Percentiles rank a stretch among this genome's conserved stretches.
Conservation (phyloP, 2,888 invertebrate genomes). For the Pocota personata region DNA sequence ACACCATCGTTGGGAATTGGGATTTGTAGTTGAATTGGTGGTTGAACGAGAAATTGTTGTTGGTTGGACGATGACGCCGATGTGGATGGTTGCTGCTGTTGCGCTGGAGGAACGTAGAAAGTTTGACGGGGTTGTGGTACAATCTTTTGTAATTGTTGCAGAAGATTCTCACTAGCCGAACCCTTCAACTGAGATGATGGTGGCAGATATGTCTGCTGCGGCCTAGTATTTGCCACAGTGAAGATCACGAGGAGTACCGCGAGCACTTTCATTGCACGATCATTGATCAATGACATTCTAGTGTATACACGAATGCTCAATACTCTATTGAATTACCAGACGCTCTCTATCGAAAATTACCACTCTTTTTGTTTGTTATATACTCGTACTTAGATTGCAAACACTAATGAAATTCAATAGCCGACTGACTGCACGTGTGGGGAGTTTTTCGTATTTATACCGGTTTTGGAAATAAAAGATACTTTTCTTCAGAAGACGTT, state of each 20-base stretch:
- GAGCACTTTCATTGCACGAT: conserved; percentile 51
- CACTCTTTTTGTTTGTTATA: conserved; percentile 4
- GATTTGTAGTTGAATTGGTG: conserved; percentile 69
- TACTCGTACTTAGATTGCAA: conserved; percentile 45
- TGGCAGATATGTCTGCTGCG: conserved; percentile 55
- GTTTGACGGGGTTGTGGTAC: conserved; percentile 31
- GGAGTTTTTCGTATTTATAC: conserved; percentile 70
- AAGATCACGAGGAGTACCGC: conserved; percentile 32
- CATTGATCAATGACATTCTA: conserved; percentile 56
- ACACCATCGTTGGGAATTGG: conserved; percentile 82
- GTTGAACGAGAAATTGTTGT: conserved; percentile 46
- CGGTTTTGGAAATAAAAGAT: conserved; percentile 13
- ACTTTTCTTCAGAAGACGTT: conserved; percentile 27
- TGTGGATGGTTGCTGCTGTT: conserved; percentile 9
- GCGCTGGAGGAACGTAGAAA: conserved; percentile 46
- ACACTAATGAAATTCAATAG: conserved; percentile 73
- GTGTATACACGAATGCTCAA: conserved; percentile 12
- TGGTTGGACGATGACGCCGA: conserved; percentile 22
- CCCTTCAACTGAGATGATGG: neutral
- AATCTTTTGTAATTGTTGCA: neutral
- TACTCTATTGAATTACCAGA: conserved; percentile 27
- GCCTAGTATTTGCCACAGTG: conserved; percentile 19
- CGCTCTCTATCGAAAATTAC: neutral
- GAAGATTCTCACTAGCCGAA: neutral
- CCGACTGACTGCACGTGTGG: conserved; percentile 69